These are phyloP conservation scores for Nymphalis c-album DNA, from an alignment of 2,888 invertebrate species.

Conservation along the genomic window DNA sequence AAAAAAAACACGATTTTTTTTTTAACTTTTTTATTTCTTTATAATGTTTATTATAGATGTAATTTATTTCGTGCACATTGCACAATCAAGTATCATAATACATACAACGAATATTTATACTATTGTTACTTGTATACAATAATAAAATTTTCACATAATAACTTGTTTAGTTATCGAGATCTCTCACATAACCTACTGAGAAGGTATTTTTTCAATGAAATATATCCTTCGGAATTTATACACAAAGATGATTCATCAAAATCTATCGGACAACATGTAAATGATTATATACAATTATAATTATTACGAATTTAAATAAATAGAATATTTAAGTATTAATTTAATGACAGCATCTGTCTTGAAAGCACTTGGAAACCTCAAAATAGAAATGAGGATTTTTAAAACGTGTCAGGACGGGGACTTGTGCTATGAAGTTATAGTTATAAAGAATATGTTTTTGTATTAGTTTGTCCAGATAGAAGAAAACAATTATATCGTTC, in stretches of 20 bases:
- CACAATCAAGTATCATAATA: conserved; percentile 67
- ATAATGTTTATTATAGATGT: conserved; percentile 80
- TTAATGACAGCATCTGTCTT: conserved; percentile 74
- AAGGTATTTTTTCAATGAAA: conserved; percentile 55
- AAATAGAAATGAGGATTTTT: conserved; percentile 48
- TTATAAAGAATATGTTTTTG: conserved; percentile 25
- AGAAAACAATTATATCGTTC: background rate
- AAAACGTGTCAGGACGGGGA: conserved; percentile 63
- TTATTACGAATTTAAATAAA: conserved; percentile 41
- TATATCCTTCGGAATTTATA: conserved; percentile 45
- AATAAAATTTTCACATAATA: conserved; percentile 79
- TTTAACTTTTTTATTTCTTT: conserved; percentile 80
- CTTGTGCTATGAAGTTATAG: conserved; percentile 25
- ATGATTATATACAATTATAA: conserved; percentile 56
- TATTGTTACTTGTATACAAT: conserved; percentile 80
- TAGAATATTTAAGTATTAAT: conserved; percentile 47
- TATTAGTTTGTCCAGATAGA: conserved; percentile 11
- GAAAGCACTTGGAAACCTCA: conserved; percentile 69
- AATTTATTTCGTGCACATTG: conserved; percentile 66
- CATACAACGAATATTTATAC: conserved; percentile 77
- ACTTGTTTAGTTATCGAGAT: conserved; percentile 75
- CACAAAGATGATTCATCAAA: conserved; percentile 51
- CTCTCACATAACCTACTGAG: conserved; percentile 62
- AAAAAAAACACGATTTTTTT: conserved; percentile 53
- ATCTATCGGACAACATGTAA: conserved; percentile 53